Conservation (phyloP, 2,113 vertebrate genomes). For the Montifringilla adamsi region DNA sequence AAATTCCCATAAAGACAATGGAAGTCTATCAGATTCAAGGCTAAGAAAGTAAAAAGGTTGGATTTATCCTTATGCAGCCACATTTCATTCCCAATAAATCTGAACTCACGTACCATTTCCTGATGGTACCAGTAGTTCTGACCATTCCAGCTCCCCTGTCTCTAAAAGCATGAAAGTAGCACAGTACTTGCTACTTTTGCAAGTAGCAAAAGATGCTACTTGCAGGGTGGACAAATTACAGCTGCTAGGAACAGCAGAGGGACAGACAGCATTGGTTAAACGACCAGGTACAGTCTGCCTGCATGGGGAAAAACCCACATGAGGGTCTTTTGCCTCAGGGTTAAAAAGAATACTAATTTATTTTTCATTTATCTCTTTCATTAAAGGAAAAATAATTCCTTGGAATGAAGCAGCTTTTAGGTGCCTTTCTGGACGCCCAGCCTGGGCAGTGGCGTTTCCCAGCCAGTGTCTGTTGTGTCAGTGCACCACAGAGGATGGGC, state of each 20-base stretch:
- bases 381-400: not conserved
- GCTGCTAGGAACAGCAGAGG: not conserved
- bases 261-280: not conserved
- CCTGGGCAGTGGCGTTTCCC: not conserved
- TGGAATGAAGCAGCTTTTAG: not conserved
- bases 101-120: not conserved
- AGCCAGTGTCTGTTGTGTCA: not conserved
- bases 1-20: not conserved
- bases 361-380: not conserved
- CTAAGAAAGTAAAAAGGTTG: not conserved
- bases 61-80: not conserved
- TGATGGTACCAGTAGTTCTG: not conserved
- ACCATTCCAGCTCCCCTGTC: not conserved
- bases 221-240: accelerated
- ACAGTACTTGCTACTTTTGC: not conserved
- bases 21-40: not conserved
- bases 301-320: not conserved
- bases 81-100: not conserved
- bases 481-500: accelerated
- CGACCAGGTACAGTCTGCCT: not conserved
- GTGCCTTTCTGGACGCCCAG: not conserved
- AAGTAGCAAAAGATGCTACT: not conserved
- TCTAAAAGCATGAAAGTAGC: not conserved
- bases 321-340: not conserved
- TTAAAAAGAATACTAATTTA: not conserved